A percentile compares a stretch with the other conserved stretches of the same genome.
These are phyloP conservation scores for Oscheius sp. DNA, from an alignment of 2,888 invertebrate species.

Conservation along the genomic window DNA sequence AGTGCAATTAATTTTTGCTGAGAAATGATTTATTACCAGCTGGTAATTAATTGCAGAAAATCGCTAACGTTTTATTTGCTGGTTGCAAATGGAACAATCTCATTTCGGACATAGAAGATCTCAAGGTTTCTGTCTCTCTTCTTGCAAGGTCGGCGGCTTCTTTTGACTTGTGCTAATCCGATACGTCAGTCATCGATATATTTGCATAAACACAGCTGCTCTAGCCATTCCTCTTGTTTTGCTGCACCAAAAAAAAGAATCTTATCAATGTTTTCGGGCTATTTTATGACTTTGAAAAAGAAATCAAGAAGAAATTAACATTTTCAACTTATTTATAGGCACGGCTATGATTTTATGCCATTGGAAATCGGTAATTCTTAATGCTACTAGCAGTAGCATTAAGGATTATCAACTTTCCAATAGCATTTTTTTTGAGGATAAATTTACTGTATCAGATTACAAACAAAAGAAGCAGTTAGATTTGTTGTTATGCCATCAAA, in stretches of 20 bases:
- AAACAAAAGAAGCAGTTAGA: no score
- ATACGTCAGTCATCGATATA: neutral
- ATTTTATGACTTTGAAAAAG: no score
- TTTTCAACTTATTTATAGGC: neutral
- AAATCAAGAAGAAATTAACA: no score
- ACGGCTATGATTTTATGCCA: neutral
- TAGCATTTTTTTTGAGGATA: no score
- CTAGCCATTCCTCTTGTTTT: neutral
- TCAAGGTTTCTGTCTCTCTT: neutral
- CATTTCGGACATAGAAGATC: neutral
- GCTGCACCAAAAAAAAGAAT: neutral
- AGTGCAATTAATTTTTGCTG: no score
- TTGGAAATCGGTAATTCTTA: neutral
- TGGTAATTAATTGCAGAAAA: neutral
- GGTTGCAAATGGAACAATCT: neutral
- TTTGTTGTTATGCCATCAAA: no score
- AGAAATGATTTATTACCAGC: no score
- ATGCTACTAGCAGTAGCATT: neutral
- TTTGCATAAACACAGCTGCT: constrained; percentile 25
- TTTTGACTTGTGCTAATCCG: neutral
- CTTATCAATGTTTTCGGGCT: no score
- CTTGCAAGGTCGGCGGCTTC: constrained; percentile 11
- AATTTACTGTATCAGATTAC: no score
- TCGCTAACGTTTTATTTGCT: neutral
- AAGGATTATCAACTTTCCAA: neutral